phyloP scores from a whole-genome alignment of 2,888 invertebrate species.

The Drosophila sordidula region DNA sequence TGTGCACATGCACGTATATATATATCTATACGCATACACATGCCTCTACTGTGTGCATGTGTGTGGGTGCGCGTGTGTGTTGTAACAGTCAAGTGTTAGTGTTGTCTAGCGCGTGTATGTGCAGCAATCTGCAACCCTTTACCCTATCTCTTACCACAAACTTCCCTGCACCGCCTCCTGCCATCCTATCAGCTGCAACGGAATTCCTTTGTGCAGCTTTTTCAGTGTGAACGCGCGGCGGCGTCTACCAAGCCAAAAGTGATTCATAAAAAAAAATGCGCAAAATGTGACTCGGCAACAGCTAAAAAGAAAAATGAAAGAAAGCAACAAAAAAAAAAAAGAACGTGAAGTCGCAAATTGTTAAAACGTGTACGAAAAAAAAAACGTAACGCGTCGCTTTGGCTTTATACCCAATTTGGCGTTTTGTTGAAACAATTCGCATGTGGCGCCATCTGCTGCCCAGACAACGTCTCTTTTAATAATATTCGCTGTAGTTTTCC shows the following conservation, averaged over 20 bases:
- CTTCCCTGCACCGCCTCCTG: neutral
- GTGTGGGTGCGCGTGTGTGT: slow-evolving; percentile 59
- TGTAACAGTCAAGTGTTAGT: slow-evolving; percentile 62
- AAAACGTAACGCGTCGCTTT: slow-evolving; percentile 27
- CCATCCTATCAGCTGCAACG: slow-evolving; percentile 39
- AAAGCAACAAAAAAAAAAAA: slow-evolving; percentile 11
- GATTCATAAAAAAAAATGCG: slow-evolving; percentile 44
- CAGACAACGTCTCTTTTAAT: slow-evolving; percentile 6
- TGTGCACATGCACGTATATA: slow-evolving; percentile 46
- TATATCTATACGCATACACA: slow-evolving; percentile 18
- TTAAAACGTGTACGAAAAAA: slow-evolving; percentile 21
- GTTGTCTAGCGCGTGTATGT: slow-evolving; percentile 51
- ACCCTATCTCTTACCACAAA: slow-evolving; percentile 1
- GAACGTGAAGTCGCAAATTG: slow-evolving; percentile 23
- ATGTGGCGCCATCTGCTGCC: slow-evolving; percentile 29
- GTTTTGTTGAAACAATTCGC: slow-evolving; percentile 66
- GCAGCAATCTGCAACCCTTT: slow-evolving; percentile 39
- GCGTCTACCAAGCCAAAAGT: slow-evolving; percentile 34
- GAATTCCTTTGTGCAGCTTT: slow-evolving; percentile 54
- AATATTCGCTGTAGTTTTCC: slow-evolving; percentile 24
- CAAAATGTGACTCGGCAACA: slow-evolving; percentile 55
- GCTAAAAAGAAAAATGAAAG: slow-evolving; percentile 10
- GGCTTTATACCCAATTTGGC: slow-evolving; percentile 10
- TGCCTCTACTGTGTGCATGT: slow-evolving; percentile 16
- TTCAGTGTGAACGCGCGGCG: slow-evolving; percentile 2